A percentile compares a stretch with the other conserved stretches of the same genome.
phyloP scores from a whole-genome alignment of 23 tunicate species.

The Clavelina lepadiformis region DNA sequence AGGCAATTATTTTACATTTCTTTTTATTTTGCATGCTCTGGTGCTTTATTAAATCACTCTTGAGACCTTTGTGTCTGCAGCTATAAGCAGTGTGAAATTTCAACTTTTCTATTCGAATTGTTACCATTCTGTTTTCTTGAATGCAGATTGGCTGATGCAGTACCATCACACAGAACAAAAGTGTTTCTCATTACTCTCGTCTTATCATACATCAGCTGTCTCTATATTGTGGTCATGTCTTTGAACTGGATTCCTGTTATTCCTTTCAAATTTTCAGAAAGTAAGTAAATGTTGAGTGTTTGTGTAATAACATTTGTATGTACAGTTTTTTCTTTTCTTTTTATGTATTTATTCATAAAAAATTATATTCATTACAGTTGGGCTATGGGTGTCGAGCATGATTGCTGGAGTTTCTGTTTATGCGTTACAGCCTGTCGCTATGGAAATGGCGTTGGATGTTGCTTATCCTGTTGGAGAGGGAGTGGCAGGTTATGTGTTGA shows the following conservation, averaged over 20 bases:
- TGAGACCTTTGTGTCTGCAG: too few relatives aligned
- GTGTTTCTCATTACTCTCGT: not conserved
- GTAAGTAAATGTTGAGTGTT: too few relatives aligned
- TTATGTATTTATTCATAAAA: too few relatives aligned
- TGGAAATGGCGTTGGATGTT: constrained; percentile 26
- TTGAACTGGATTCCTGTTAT: constrained; percentile 25
- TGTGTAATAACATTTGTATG: too few relatives aligned
- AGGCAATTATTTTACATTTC: too few relatives aligned
- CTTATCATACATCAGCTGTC: not conserved
- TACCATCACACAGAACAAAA: not conserved
- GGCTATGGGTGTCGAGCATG: constrained; percentile 17
- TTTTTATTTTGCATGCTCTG: too few relatives aligned
- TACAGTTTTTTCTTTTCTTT: not conserved
- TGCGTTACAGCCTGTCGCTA: constrained; percentile 21
- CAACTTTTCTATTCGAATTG: too few relatives aligned
- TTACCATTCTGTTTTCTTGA: too few relatives aligned
- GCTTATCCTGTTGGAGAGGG: constrained; percentile 56
- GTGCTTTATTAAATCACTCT: too few relatives aligned
- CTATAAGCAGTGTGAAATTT: too few relatives aligned
- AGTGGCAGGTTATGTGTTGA: constrained; percentile 15
- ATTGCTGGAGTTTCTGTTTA: constrained; percentile 5
- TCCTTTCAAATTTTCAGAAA: constrained; percentile 22
- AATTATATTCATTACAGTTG: constrained; percentile 11
- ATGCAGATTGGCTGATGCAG: constrained; percentile 25
- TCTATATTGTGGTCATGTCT: constrained; percentile 17